Conservation (phyloP, 2,888 invertebrate species). For the Pristionchus japonicus region DNA sequence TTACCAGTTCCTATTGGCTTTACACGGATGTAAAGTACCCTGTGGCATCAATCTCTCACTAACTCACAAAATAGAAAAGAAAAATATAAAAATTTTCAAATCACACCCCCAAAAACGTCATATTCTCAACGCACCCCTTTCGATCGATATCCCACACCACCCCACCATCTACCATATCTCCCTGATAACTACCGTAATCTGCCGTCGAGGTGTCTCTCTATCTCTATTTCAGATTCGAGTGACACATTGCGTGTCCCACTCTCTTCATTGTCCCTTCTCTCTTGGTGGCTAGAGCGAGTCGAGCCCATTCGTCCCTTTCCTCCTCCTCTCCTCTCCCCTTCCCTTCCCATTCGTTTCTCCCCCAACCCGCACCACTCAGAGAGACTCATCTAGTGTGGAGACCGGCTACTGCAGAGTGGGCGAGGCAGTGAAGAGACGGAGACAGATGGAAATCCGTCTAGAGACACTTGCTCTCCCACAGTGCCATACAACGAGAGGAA, state of each 20-base stretch:
- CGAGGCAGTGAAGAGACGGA: neutral
- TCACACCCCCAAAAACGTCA: neutral
- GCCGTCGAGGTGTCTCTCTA: conserved; percentile 30
- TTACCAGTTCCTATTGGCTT: neutral
- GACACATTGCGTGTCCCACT: conserved; percentile 26
- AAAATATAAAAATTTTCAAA: neutral
- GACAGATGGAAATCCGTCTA: neutral
- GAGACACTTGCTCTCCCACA: neutral
- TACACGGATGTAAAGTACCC: neutral
- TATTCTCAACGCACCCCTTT: neutral
- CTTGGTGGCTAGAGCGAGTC: neutral
- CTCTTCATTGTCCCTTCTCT: neutral
- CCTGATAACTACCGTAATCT: conserved; percentile 13
- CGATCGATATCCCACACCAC: conserved; percentile 36
- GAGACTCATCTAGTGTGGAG: conserved; percentile 43
- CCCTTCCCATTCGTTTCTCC: no score
- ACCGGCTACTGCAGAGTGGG: neutral
- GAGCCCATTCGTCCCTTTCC: conserved; percentile 21
- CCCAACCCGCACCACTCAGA: conserved; percentile 38
- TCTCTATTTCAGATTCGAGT: conserved; percentile 40
- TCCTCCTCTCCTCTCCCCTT: neutral
- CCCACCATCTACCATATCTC: neutral
- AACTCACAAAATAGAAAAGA: neutral
- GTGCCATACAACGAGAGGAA: neutral
- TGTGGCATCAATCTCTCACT: neutral